Evolutionary conservation across 2,797 vertebrate species (phyloP).

Genomic region (Coendou prehensilis): DNA sequence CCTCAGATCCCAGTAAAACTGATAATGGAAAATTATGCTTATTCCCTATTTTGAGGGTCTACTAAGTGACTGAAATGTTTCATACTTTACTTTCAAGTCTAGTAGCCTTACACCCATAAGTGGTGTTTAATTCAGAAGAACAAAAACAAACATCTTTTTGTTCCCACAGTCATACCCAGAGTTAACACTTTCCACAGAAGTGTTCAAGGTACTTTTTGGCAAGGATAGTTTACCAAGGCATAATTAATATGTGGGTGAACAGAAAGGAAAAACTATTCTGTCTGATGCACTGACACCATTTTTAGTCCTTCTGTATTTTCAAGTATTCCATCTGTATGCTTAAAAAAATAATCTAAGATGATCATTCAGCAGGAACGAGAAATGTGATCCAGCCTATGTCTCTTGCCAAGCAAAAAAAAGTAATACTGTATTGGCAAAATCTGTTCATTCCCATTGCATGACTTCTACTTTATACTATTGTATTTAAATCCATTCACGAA

Average conservation of each 20-base stretch:
- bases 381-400: conserved; percentile 79
- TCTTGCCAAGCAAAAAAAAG: conserved; percentile 86
- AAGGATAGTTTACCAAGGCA: conserved; percentile 66
- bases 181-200: conserved; percentile 54
- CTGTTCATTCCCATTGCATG: conserved; percentile 77
- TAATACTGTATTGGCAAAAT: conserved; percentile 75
- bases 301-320: conserved; percentile 64
- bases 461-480: conserved; percentile 78
- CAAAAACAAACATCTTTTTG: conserved; percentile 36
- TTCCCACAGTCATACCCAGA: conserved; percentile 63
- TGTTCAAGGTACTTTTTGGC: conserved; percentile 69
- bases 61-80: conserved; percentile 59
- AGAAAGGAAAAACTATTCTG: conserved; percentile 24
- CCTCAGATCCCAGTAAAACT: conserved; percentile 31
- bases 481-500: conserved; percentile 79
- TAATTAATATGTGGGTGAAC: conserved; percentile 48
- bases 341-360: conserved; percentile 57
- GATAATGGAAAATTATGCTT: conserved; percentile 15
- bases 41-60: conserved; percentile 7
- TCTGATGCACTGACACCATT: neutral
- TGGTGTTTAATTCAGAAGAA: conserved; percentile 67
- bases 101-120: conserved; percentile 24
- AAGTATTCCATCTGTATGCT: conserved; percentile 73
- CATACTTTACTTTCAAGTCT: conserved; percentile 16
- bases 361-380: conserved; percentile 66